A percentile compares a stretch with the other conserved stretches of the same genome.
phyloP scores from a whole-genome alignment of 2,113 vertebrate species.

The Atrichornis clamosus region DNA sequence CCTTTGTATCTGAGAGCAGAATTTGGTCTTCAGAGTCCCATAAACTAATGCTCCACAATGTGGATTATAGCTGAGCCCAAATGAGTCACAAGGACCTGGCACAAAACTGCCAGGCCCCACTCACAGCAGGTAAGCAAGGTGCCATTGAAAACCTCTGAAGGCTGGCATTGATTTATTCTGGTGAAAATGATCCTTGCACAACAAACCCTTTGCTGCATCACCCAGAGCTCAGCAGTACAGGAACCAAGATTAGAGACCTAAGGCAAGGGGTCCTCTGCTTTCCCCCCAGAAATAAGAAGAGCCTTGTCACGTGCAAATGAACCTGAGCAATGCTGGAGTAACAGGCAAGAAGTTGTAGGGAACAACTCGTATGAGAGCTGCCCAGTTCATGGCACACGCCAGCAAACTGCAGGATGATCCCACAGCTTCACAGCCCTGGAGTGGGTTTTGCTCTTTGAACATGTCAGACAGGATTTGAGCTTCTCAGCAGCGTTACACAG shows the following conservation, averaged over 20 bases:
- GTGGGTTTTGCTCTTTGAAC: neutral
- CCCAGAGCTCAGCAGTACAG: neutral
- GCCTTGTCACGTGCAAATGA: rapidly evolving
- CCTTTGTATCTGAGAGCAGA: neutral
- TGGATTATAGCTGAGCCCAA: neutral
- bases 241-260: neutral
- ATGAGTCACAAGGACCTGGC: neutral
- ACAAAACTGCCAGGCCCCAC: neutral
- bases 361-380: neutral
- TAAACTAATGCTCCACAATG: neutral
- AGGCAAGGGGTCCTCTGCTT: neutral
- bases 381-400: rapidly evolving
- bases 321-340: neutral
- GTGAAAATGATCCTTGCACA: neutral
- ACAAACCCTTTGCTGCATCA: neutral
- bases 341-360: neutral
- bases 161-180: neutral
- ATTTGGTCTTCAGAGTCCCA: neutral
- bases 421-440: neutral
- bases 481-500: neutral
- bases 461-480: rapidly evolving
- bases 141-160: neutral
- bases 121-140: neutral
- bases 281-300: neutral
- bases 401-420: neutral